A percentile compares a stretch with the other conserved stretches of the same genome.
Conservation (phyloP, 2,797 vertebrate species). For the Silurus lanzhouensis region DNA sequence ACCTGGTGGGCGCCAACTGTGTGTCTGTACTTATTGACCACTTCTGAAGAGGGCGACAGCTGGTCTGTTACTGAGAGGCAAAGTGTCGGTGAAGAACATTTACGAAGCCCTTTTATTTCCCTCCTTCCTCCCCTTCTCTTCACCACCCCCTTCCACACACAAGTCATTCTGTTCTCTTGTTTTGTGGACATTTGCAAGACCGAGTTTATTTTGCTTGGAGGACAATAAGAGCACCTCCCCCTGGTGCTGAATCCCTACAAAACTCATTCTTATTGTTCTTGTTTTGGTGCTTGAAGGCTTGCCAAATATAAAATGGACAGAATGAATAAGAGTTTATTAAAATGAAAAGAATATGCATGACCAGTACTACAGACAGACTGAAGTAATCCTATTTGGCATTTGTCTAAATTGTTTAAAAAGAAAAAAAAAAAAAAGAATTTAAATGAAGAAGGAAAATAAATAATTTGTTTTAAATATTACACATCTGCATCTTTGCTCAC, state of each 20-base stretch:
- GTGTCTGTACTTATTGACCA: constrained; percentile 99
- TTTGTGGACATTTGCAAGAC: constrained; percentile 70
- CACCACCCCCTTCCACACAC: constrained; percentile 69
- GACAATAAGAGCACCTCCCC: constrained; percentile 29
- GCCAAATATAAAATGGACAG: constrained; percentile 76
- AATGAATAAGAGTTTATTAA: constrained; percentile 67
- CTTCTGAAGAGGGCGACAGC: constrained; percentile 90
- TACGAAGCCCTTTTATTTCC: neutral
- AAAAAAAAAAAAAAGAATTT: constrained; percentile 32
- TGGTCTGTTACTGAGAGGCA: constrained; percentile 88
- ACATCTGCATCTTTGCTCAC: constrained; percentile 69
- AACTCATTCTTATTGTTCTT: constrained; percentile 60
- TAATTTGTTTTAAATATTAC: constrained; percentile 65
- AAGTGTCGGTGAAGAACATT: constrained; percentile 63
- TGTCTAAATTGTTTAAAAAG: constrained; percentile 51
- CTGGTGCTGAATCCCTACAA: constrained; percentile 61
- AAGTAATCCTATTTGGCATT: constrained; percentile 69
- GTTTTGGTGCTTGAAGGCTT: constrained; percentile 80
- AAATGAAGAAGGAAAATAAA: constrained; percentile 55
- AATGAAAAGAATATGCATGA: constrained; percentile 81
- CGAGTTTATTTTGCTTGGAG: constrained; percentile 45
- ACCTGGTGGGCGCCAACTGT: constrained; percentile 98
- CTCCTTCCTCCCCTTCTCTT: constrained; percentile 25
- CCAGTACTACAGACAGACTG: constrained; percentile 75
- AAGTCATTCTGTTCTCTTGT: constrained; percentile 71